A percentile compares a stretch with the other conserved stretches of the same genome.
These are phyloP conservation scores for Batillaria attramentaria DNA, from an alignment of 1,140 invertebrate species.

Conservation along the genomic window DNA sequence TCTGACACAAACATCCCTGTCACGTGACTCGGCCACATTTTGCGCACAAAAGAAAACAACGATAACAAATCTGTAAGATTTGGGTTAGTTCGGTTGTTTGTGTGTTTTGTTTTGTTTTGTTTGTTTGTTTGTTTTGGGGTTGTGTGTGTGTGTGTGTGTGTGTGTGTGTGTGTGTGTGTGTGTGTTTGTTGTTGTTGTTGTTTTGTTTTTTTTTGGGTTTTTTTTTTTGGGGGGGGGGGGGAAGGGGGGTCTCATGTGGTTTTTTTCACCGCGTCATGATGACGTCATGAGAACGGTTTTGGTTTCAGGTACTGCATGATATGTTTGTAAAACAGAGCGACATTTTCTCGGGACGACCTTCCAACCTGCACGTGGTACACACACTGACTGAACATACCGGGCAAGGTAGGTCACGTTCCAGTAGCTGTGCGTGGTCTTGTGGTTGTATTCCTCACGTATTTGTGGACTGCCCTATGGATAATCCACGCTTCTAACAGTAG, in stretches of 20 bases:
- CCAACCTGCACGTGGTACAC: not conserved
- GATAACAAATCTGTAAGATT: no score
- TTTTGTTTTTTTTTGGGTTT: not conserved
- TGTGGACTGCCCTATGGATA: no score
- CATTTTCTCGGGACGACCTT: conserved; percentile 6
- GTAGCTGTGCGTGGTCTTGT: no score
- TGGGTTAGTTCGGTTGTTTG: no score
- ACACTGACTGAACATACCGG: not conserved
- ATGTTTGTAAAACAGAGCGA: not conserved
- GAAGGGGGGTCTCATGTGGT: not conserved
- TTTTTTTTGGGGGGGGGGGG: no score
- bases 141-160: not conserved
- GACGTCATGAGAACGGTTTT: not conserved
- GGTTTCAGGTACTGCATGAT: not conserved
- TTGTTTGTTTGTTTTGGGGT: not conserved
- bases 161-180: not conserved
- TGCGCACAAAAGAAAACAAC: no score
- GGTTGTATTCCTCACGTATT: no score
- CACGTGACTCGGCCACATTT: no score
- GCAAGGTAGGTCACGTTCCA: not conserved
- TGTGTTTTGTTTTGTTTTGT: no score
- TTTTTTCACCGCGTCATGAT: not conserved
- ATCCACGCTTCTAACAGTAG: no score
- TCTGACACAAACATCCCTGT: no score
- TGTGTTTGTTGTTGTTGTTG: not conserved